Base-by-base conservation (phyloP, 2,888 invertebrate genomes). In the Drosophila diplacantha region DNA sequence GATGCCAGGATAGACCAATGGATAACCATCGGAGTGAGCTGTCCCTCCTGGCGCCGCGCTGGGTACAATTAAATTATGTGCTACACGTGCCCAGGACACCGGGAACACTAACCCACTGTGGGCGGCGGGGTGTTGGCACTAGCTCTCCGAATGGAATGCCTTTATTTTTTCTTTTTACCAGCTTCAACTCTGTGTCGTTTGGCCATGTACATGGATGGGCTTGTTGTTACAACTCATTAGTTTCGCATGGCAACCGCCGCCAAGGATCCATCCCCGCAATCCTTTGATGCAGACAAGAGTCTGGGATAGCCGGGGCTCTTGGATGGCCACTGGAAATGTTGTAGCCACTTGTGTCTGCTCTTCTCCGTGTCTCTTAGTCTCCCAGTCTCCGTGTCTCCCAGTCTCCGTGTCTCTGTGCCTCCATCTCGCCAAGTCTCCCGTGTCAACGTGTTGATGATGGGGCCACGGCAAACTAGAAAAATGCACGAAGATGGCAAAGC, bases 201-300 rank as follows among this genome's bases (percentile, higher is more conserved):
- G 65, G 59, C 72, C 75, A 68, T 75, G 74, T 74, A 64, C 73
- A 69, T 9, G 44, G 44, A 31, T 44, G 44, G 44, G 62, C 79
- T 76, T 80, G 74, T 76, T 79, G 80, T 79, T 76, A 76, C 75
- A 76, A 76, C 75, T 76, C 80, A 76, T 76, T 76, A 80, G 75
- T 74, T 76, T 73, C 77, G 64, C 73, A 76, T 73, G 44, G 66
- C 71, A 46, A 46, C 44, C 44, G 20, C 44, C 14, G 44, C 26
- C 44, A 20, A 46, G 41, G 37, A 31, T 26, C 39, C 44, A 34
- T 37, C 68, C 60, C 73, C 62, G 54, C 71, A 76, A 76, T 76
- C 75, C 75, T 76, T 76, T 76, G 75, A 76, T 80, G 80, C 75
- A 76, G 80, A 74, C 74, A 46, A 46, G 44, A 31, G 44, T 46